A percentile compares a stretch with the other conserved stretches of the same genome.
Conservation (phyloP, 2,113 vertebrate genomes). For the Nestor notabilis region DNA sequence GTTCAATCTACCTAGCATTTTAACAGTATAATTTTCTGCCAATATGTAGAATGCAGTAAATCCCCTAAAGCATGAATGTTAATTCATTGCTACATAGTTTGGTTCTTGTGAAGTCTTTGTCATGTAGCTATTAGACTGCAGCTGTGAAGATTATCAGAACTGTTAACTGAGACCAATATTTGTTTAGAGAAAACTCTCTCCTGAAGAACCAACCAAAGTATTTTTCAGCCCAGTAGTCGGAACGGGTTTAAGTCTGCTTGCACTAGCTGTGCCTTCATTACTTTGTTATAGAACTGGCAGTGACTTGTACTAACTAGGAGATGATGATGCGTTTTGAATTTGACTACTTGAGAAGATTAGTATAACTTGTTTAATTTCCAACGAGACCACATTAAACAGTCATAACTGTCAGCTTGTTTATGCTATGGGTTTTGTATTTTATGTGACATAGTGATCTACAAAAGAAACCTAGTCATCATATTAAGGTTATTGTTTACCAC, state of each 20-base stretch:
- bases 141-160: slow-evolving; percentile 80
- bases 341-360: slow-evolving; percentile 65
- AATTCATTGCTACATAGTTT: slow-evolving; percentile 91
- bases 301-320: slow-evolving; percentile 73
- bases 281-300: slow-evolving; percentile 79
- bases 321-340: slow-evolving; percentile 65
- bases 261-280: slow-evolving; percentile 81
- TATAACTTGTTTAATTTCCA: slow-evolving; percentile 76
- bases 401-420: slow-evolving; percentile 78
- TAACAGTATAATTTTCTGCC: slow-evolving; percentile 87
- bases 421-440: slow-evolving; percentile 79
- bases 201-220: slow-evolving; percentile 82
- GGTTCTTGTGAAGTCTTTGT: slow-evolving; percentile 93
- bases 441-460: slow-evolving; percentile 74
- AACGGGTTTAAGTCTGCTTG: slow-evolving; percentile 75
- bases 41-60: slow-evolving; percentile 83
- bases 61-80: slow-evolving; percentile 87
- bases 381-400: slow-evolving; percentile 65
- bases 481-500: slow-evolving; percentile 76
- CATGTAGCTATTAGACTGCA: slow-evolving; percentile 90
- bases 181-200: slow-evolving; percentile 70
- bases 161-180: slow-evolving; percentile 75
- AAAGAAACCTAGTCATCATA: slow-evolving; percentile 68
- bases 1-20: slow-evolving; percentile 90
- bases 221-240: slow-evolving; percentile 75